Evolutionary conservation across 2,888 invertebrate species (phyloP).

Genomic region (Trissolcus brochymenae): DNA sequence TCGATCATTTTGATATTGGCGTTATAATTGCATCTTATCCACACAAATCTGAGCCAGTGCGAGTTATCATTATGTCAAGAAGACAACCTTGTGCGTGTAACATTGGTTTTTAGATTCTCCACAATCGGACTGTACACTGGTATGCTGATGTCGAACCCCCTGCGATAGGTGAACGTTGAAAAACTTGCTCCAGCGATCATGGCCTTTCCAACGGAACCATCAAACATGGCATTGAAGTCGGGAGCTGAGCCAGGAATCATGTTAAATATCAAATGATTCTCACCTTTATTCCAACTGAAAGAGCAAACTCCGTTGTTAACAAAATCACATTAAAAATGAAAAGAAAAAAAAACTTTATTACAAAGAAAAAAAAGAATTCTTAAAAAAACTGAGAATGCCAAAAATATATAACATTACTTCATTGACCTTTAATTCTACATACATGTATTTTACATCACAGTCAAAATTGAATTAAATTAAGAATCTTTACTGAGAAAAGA

Average conservation of each 20-base stretch:
- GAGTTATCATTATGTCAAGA: not conserved
- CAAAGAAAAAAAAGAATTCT: too few species aligned
- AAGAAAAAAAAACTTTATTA: too few species aligned
- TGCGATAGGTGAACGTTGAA: slow-evolving; percentile 88
- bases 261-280: slow-evolving; percentile 95
- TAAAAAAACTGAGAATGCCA: too few species aligned
- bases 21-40: not conserved
- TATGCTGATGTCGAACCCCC: slow-evolving; percentile 91
- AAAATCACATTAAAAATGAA: too few species aligned
- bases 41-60: not conserved
- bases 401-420: too few species aligned
- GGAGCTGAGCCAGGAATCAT: slow-evolving; percentile 90
- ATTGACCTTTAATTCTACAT: too few species aligned
- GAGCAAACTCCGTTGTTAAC: too few species aligned
- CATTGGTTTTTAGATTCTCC: slow-evolving; percentile 58
- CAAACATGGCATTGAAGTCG: slow-evolving; percentile 85
- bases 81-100: slow-evolving; percentile 61
- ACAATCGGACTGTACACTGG: slow-evolving; percentile 86
- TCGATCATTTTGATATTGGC: not conserved
- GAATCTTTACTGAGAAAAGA: too few species aligned
- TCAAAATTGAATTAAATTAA: too few species aligned
- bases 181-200: slow-evolving; percentile 94
- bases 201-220: slow-evolving; percentile 87
- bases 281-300: slow-evolving; percentile 92
- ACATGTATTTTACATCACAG: too few species aligned